Percentiles rank a stretch among this genome's conserved stretches.
phyloP scores from a whole-genome alignment of 1,140 invertebrate species.

The Bombus polaris region DNA sequence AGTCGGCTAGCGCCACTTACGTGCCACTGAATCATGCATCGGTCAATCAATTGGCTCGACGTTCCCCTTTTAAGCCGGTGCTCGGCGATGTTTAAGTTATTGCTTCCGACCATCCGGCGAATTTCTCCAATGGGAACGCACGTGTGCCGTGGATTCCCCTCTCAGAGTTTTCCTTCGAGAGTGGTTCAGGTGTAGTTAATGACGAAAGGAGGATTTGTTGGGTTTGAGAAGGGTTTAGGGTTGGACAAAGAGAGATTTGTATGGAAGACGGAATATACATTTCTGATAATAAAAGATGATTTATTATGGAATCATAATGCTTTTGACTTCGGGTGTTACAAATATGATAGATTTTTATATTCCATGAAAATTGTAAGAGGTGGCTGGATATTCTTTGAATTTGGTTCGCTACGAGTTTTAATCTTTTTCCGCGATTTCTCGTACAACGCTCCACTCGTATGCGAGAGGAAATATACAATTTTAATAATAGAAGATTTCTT shows the following conservation, averaged over 20 bases:
- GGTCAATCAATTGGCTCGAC: conserved; percentile 54
- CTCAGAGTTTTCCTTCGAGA: background rate
- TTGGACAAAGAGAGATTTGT: background rate
- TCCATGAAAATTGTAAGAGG: too few relatives aligned
- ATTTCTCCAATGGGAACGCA: background rate
- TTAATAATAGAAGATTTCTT: too few relatives aligned
- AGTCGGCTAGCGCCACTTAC: conserved; percentile 50
- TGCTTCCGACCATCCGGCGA: background rate
- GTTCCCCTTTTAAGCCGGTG: background rate
- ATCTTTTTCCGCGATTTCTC: too few relatives aligned
- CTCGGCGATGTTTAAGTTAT: conserved; percentile 1
- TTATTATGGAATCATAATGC: too few relatives aligned
- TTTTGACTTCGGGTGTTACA: too few relatives aligned
- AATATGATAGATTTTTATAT: too few relatives aligned
- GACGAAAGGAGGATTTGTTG: background rate
- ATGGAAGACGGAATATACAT: too few relatives aligned
- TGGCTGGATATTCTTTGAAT: too few relatives aligned
- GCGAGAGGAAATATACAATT: too few relatives aligned
- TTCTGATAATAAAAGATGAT: too few relatives aligned
- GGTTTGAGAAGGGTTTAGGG: background rate
- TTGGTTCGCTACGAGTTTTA: too few relatives aligned
- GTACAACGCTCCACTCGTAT: too few relatives aligned
- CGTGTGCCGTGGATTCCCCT: background rate
- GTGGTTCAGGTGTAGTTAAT: background rate
- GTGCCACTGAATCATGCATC: conserved; percentile 61